Base-by-base conservation (phyloP, 1,140 invertebrate genomes). In the Panagrolaimus sp. region DNA sequence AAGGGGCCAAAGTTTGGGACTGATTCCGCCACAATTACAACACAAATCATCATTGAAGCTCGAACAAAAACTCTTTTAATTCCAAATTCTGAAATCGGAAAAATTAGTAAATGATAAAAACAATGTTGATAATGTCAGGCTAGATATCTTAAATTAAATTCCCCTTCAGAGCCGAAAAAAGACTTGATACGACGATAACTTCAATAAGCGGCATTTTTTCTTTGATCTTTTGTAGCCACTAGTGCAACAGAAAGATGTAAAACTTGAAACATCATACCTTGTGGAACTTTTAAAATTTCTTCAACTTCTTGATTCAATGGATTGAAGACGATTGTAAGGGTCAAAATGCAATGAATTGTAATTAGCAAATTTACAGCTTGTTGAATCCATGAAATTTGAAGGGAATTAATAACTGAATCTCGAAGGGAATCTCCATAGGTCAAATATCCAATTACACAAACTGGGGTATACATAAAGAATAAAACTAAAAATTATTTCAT, bases 1-100 rank as follows among this genome's bases (percentile, higher is more conserved):
- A 95, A 89, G n/a, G 91, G 85, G 71, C 93, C 91, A 81, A 95
- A 94, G 72, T 89, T 87, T 0, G 93, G 92, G 1, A 95, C 88
- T 6, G 89, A 88, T 85, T 92, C 90, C 0, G 89, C 91, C 8
- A 93, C 84, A 17, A 91, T 88, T 3, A 93, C 88, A 0, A 89
- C 89, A 1, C 89, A 70, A 0, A 88, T 85, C 14, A 92, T 86
- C 4, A 94, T 84, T 12, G 38, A 67, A 24, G 0, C 85, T 81
- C 2, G 90, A 90, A 43, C 93, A 86, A n/a, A 91, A 83, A 0
- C 89, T 81, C 67, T 90, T 90, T 12, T 93, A 86, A 78, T 89
- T 89, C 83, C 87, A 68, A 96, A 94, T 38, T 87, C 88, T 89
- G 77, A 96, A 94, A 43, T 87, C 92, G 94, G 84, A 70, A 87